Evolutionary conservation across 2,888 invertebrate species (phyloP), one percentile per base, ranked within the genome.

Genomic region (Cantharis rufa): DNA sequence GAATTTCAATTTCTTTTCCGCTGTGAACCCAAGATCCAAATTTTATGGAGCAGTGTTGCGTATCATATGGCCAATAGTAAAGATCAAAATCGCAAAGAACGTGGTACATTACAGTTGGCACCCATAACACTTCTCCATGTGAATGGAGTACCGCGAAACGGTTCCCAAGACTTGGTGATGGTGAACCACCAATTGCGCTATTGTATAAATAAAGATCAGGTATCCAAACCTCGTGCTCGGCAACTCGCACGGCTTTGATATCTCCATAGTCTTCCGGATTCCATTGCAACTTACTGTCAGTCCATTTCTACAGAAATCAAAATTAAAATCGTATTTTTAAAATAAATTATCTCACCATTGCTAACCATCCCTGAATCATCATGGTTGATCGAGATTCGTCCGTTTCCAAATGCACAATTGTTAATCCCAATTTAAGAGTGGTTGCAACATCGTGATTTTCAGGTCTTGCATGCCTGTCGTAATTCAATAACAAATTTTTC

Each of bases 171-270:
- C 91, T 90, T 80, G 90, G 89, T 61, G 91, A 90, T 7, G 90
- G 90, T 2, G 92, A 92, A 78, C 93, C 92, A 82, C 71, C 84
- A 75, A 69, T 64, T 68, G 18, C 78, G 28, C 70, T 73, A 88
- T 95, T 95, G 82, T 93, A 92, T n/a, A 94, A 89, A 78, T 91
- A 90, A 78, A 95, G 89, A 86, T 94, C 95, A 3, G 95, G 96
- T 86, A 91, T 91, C 94, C 96, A 96, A 81, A 95, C 89, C 85
- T 94, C 94, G 86, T 92, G 93, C 75, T 92, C 92, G 7, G 91
- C 91, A 83, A 93, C 88, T 85, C 93, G 90, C 63, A 93, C 87
- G 61, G 87, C 86, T 15, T 88, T 88, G 69, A 95, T 89, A 32
- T 91, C 92, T 81, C 92, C 93, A 81, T 94, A 94, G 16, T 92